A percentile compares a stretch with the other conserved stretches of the same genome.
phyloP scores from a whole-genome alignment of 35 echinoderm and acorn worm genomes.

The Ptychodera flava region DNA sequence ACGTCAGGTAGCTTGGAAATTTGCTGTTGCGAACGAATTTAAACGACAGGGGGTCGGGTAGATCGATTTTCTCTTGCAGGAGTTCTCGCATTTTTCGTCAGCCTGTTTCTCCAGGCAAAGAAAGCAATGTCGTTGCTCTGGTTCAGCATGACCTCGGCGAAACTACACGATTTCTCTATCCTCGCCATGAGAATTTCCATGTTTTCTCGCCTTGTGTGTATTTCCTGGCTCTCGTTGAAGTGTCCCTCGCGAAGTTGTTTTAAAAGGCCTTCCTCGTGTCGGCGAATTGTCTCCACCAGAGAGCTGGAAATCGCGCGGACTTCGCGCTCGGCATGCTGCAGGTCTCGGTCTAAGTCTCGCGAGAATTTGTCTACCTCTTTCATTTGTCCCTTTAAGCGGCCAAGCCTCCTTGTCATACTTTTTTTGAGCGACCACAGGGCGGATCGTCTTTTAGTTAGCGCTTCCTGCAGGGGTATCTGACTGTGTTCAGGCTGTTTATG shows the following conservation, averaged over 20 bases:
- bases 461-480: slow-evolving; percentile 50
- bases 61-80: background rate
- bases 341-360: background rate
- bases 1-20: background rate
- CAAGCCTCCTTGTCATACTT: background rate
- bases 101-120: background rate
- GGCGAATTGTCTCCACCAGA: background rate
- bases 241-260: background rate
- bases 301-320: background rate
- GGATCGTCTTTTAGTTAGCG: slow-evolving; percentile 37
- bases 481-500: slow-evolving; percentile 46
- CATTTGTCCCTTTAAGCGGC: background rate
- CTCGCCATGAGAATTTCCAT: background rate
- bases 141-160: background rate
- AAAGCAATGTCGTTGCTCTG: background rate
- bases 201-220: background rate
- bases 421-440: slow-evolving; percentile 32
- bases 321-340: background rate
- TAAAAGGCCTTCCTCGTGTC: background rate
- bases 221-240: background rate
- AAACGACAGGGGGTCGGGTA: background rate
- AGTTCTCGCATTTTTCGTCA: background rate
- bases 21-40: background rate
- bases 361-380: background rate
- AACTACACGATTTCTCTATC: background rate